Evolutionary conservation across 1,140 invertebrate species (phyloP).

Genomic region (Drosophila murphyi): DNA sequence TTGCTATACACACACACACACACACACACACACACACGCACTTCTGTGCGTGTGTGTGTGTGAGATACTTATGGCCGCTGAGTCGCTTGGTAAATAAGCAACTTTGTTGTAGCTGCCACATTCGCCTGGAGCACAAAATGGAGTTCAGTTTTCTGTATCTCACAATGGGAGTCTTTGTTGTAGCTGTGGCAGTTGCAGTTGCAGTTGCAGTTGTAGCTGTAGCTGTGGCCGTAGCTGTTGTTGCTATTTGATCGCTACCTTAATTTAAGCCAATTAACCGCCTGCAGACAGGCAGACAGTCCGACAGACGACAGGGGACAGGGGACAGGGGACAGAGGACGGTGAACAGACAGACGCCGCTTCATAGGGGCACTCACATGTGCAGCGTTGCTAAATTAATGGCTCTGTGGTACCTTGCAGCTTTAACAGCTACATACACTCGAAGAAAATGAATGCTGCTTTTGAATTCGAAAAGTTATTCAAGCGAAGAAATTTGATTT

Average conservation of each 20-base stretch:
- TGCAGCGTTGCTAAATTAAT: constrained; percentile 42
- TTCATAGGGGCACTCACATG: constrained; percentile 50
- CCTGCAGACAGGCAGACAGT: constrained; percentile 41
- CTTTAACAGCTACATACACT: background rate
- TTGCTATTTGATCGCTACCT: constrained; percentile 82
- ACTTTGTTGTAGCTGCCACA: constrained; percentile 64
- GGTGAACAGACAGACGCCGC: constrained; percentile 13
- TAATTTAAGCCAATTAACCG: constrained; percentile 85
- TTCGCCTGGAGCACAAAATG: constrained; percentile 60
- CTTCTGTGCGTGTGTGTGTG: constrained; percentile 46
- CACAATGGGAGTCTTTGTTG: constrained; percentile 68
- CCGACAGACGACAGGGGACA: background rate
- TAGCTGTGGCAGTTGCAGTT: constrained; percentile 25
- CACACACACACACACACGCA: constrained; percentile 13
- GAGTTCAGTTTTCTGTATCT: constrained; percentile 50
- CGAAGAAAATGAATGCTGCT: background rate
- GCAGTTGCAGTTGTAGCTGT: constrained; percentile 71
- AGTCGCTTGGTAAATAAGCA: constrained; percentile 61
- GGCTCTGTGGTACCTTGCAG: constrained; percentile 28
- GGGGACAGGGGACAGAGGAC: too few species aligned
- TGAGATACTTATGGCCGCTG: constrained; percentile 55
- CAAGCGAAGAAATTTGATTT: too few species aligned
- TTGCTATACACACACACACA: constrained; percentile 50
- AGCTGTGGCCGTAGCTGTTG: constrained; percentile 15
- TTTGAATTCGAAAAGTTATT: too few species aligned